Evolutionary conservation across 2,113 vertebrate species (phyloP).

Genomic region (Ammodytes dubius): DNA sequence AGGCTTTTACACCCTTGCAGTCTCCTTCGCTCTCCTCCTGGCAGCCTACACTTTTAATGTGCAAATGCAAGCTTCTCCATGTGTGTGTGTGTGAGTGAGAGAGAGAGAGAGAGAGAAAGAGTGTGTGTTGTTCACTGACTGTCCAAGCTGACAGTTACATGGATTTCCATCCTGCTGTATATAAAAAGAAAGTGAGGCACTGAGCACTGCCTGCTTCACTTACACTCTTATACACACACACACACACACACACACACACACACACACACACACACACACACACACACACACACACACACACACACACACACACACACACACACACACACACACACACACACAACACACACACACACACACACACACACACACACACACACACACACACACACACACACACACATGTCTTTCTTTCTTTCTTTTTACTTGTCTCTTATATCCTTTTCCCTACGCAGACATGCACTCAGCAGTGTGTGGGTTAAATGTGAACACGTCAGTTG

Average conservation of each 20-base stretch:
- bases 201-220: slow-evolving; percentile 51
- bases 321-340: background rate
- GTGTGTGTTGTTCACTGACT: slow-evolving; percentile 26
- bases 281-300: background rate
- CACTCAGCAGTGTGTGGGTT: slow-evolving; percentile 40
- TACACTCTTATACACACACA: slow-evolving; percentile 31
- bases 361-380: background rate
- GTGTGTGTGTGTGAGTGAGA: slow-evolving; percentile 32
- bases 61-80: slow-evolving; percentile 12
- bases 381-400: background rate
- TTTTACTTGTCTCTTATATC: background rate
- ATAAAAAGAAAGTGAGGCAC: slow-evolving; percentile 63
- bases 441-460: background rate
- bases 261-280: background rate
- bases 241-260: background rate
- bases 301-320: background rate
- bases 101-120: background rate
- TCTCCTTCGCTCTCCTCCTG: slow-evolving; percentile 1
- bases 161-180: slow-evolving; percentile 74
- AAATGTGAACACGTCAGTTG: slow-evolving; percentile 13
- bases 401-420: background rate
- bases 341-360: background rate
- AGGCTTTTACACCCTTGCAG: slow-evolving; percentile 7
- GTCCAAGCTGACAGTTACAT: slow-evolving; percentile 72
- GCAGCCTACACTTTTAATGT: slow-evolving; percentile 43